Evolutionary conservation across 2,797 vertebrate genomes (phyloP).

Genomic region (Alca torda): DNA sequence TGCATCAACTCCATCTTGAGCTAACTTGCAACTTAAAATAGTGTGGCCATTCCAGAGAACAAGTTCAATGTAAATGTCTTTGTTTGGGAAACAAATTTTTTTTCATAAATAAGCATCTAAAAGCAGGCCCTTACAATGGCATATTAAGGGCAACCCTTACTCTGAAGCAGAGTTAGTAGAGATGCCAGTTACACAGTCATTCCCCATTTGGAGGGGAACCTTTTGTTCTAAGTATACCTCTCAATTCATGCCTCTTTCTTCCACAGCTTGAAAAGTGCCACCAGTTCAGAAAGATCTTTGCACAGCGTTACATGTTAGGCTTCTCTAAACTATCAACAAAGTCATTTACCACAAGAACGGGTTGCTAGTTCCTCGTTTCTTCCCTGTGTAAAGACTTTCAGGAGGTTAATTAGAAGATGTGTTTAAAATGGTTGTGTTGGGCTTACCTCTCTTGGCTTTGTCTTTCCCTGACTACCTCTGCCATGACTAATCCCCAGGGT

Average conservation of each 20-base stretch:
- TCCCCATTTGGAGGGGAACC: neutral
- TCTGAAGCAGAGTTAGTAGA: neutral
- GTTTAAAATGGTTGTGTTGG: neutral
- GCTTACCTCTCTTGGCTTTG: slow-evolving; percentile 3
- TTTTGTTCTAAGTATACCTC: neutral
- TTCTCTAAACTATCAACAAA: neutral
- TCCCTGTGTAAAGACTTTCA: neutral
- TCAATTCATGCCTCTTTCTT: neutral
- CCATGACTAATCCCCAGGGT: slow-evolving; percentile 27
- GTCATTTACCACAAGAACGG: neutral
- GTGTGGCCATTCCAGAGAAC: neutral
- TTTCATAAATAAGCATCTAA: neutral
- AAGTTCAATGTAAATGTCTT: neutral
- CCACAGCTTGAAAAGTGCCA: neutral
- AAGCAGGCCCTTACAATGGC: neutral
- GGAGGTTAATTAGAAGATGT: neutral
- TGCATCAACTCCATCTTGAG: neutral
- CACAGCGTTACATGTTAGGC: neutral
- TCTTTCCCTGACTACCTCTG: neutral
- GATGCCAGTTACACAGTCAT: neutral
- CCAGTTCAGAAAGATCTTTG: neutral
- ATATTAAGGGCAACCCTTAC: neutral
- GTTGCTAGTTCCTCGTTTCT: neutral
- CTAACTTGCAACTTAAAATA: neutral
- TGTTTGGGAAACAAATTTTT: neutral